Evolutionary conservation across 1,140 invertebrate genomes (phyloP), one percentile per base, ranked within the genome.

Genomic region (Ceratosolen solmsi): DNA sequence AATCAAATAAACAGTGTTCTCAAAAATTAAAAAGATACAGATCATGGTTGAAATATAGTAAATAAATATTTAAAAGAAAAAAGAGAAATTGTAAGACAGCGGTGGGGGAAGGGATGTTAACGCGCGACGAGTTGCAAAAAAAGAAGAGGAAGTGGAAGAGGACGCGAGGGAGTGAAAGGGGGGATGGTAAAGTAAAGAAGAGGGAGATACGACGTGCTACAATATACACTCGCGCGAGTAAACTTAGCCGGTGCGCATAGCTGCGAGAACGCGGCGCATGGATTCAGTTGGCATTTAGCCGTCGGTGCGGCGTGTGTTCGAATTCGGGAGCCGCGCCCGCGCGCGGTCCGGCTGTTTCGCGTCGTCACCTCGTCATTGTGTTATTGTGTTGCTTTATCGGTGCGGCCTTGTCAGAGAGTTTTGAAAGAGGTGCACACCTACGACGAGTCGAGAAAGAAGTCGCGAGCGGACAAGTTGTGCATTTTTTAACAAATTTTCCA

Each of bases 271-370:
- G 38, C 74, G 13, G 46, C 20, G 58, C 60, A 46, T 25, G 36
- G 41, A 60, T 27, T 78, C 63, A 79, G 77, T 79, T 41, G 77
- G 65, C 63, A 71, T 33, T 56, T 71, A 41, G 65, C 77, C 77
- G 65, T 33, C 76, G 76, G 38, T 58, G 74, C 58, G 58, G 20
- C 27, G 58, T 46, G 15, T 46, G 3, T 46, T 54, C 5, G 73
- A 30, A 68, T 65, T 38, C 20, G 11, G 63, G 70, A 51, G 70
- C 25, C 3, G 70, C 20, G 70, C 38, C 20, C 46, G 41, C 41
- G 30, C 38, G 56, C 60, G 27, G 27, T 20, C 33, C 63, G 33
- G 22, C 56, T 54, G 3, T 0, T 2, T 25, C 27, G 22, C 20
- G 20, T 22, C 25, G 58, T n/a, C 25, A 27, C 58, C 58, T 30